Evolutionary conservation across 2,888 invertebrate species (phyloP).

Genomic region (Oscheius myriophilus): DNA sequence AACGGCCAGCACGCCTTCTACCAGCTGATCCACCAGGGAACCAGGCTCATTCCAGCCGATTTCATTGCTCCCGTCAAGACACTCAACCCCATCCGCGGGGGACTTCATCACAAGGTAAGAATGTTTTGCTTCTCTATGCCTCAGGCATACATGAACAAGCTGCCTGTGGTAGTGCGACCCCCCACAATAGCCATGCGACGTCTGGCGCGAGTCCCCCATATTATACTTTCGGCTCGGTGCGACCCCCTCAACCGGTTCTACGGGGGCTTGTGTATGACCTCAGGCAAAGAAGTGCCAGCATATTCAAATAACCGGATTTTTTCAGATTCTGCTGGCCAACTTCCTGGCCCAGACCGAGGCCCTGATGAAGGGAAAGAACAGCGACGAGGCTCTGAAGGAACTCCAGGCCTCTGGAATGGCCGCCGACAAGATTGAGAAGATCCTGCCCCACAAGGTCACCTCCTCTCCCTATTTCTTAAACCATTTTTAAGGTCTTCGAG

Average conservation of each 20-base stretch:
- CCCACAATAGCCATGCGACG: too few species aligned
- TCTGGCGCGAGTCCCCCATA: too few species aligned
- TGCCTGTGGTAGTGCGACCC: too few species aligned
- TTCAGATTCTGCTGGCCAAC: slow-evolving; percentile 87
- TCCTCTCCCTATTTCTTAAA: background rate
- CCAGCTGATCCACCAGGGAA: slow-evolving; percentile 87
- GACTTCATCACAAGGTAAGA: slow-evolving; percentile 86
- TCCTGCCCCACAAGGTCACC: slow-evolving; percentile 87
- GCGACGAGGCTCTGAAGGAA: slow-evolving; percentile 81
- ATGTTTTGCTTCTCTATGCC: background rate
- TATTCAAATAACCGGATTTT: too few species aligned
- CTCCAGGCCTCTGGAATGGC: slow-evolving; percentile 82
- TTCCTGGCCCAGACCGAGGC: slow-evolving; percentile 99
- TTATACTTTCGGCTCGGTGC: too few species aligned
- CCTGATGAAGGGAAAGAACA: slow-evolving; percentile 84
- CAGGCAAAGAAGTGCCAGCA: too few species aligned
- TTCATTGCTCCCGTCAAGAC: slow-evolving; percentile 92
- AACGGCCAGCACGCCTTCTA: slow-evolving; percentile 99
- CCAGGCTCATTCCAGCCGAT: slow-evolving; percentile 91
- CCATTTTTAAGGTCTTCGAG: slow-evolving; percentile 79
- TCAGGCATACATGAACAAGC: background rate
- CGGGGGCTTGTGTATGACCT: too few species aligned
- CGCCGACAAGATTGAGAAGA: slow-evolving; percentile 80
- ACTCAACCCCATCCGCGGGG: slow-evolving; percentile 85
- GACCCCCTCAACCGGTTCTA: too few species aligned